phyloP scores from a whole-genome alignment of 2,113 vertebrate genomes.

The Tylochromis polylepis region DNA sequence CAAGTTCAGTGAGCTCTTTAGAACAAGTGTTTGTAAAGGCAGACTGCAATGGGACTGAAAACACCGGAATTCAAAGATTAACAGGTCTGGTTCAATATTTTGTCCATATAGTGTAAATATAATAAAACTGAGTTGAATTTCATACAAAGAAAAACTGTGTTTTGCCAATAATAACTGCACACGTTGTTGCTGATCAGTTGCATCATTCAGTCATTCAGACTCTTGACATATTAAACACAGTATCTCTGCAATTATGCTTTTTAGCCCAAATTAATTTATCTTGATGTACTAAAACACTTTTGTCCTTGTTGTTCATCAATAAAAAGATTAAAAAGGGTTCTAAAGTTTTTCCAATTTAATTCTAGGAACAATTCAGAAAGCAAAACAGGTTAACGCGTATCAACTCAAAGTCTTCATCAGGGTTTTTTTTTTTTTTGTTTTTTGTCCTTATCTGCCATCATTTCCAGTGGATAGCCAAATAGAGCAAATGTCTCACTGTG shows the following conservation, averaged over 20 bases:
- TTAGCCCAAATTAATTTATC: constrained; percentile 20
- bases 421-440: accelerated
- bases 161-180: not conserved
- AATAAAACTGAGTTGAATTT: no score
- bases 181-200: constrained; percentile 35
- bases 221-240: constrained; percentile 33
- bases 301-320: not conserved
- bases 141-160: no score
- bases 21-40: no score
- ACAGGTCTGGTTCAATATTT: no score
- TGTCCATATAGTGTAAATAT: no score
- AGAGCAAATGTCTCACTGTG: not conserved
- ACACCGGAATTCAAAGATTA: no score
- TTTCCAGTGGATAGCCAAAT: not conserved
- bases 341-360: not conserved
- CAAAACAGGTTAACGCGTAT: not conserved
- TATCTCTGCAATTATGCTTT: constrained; percentile 47
- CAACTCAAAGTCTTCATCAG: not conserved
- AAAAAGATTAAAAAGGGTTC: not conserved
- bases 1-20: no score
- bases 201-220: constrained; percentile 57
- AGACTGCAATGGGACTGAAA: no score
- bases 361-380: not conserved
- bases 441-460: not conserved
- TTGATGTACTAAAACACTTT: not conserved